Base-by-base conservation (phyloP, 2,113 vertebrate species). In the Podiceps cristatus region DNA sequence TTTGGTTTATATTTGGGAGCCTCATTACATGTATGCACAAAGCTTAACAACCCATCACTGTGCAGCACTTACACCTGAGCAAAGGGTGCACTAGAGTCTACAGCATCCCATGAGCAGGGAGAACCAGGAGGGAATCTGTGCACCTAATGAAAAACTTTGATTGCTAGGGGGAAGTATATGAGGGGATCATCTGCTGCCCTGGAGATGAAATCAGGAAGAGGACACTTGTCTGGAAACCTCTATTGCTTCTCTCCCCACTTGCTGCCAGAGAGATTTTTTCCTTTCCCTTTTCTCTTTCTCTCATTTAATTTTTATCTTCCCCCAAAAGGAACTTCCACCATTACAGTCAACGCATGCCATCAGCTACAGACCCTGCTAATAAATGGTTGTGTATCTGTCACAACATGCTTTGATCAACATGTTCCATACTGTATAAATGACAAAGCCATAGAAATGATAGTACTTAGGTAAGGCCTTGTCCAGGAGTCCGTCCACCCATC, bases 21-120 rank as follows among this genome's bases (percentile, higher is more conserved):
- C n/a, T 16, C 0, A 0, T 55, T 67, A 37, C 18, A 40, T 27
- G 27, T 16, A 53, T 5, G 2, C 27, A 81, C 14, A 55, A 56
- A 84, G 13, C 15, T 58, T 37, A 84, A n/a, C 33, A 45, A 19
- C 7, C 16, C 55, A 9, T 9, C 13, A 24, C 12, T 11, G 8
- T 74, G 52, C 19, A 75, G 22, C 13, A 58, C 25, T 58, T 40
- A 47, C 10, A n/a, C 18, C n/a, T 55, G 14, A 72, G 28, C 13
- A 47, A 83, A 52, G 22, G 0, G 7, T 85, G 25, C 4, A n/a
- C 69, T 42, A 35, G 9, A 25, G 18, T 63, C 13, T 9, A 55
- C 9, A 63, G 17, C 17, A 74, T 50, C 18, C 10, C 11, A 20
- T 37, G 45, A 67, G 25, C 16, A 62, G 16, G 42, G 7, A 58